phyloP scores from a whole-genome alignment of 2,888 invertebrate genomes.

The Agonopterix alstromeriana region DNA sequence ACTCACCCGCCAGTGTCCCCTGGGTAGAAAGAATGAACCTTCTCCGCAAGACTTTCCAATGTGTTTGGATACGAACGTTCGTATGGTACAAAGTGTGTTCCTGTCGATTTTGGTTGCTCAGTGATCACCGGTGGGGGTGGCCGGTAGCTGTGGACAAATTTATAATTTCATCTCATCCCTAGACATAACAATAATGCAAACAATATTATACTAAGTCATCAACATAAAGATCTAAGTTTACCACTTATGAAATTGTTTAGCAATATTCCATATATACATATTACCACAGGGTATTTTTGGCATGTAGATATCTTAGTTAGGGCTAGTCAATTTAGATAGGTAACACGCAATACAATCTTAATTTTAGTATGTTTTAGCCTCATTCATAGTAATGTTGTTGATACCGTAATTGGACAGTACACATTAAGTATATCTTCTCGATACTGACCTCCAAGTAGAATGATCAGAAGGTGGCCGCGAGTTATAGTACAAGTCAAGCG shows the following conservation, averaged over 20 bases:
- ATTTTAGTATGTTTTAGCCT: too few species aligned
- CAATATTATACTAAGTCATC: too few species aligned
- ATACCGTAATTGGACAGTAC: too few species aligned
- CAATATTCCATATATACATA: too few species aligned
- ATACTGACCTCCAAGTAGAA: constrained; percentile 69
- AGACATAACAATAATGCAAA: too few species aligned
- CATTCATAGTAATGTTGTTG: too few species aligned
- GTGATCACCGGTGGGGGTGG: constrained; percentile 94
- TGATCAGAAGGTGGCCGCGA: constrained; percentile 81
- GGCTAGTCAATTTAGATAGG: too few species aligned
- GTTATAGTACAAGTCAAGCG: constrained; percentile 87
- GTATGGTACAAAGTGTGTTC: constrained; percentile 91
- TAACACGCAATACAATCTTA: too few species aligned
- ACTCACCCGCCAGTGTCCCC: constrained; percentile 55
- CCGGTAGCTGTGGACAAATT: constrained; percentile 74
- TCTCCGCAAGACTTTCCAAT: constrained; percentile 92
- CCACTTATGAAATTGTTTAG: too few species aligned
- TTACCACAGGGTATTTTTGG: too few species aligned
- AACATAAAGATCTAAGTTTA: too few species aligned
- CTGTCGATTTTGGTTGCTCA: constrained; percentile 89
- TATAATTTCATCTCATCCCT: background rate
- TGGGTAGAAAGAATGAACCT: constrained; percentile 91
- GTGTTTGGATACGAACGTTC: constrained; percentile 92
- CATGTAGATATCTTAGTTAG: too few species aligned
- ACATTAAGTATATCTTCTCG: background rate